phyloP scores from a whole-genome alignment of 1,140 invertebrate genomes.

The Calliphora vicina region DNA sequence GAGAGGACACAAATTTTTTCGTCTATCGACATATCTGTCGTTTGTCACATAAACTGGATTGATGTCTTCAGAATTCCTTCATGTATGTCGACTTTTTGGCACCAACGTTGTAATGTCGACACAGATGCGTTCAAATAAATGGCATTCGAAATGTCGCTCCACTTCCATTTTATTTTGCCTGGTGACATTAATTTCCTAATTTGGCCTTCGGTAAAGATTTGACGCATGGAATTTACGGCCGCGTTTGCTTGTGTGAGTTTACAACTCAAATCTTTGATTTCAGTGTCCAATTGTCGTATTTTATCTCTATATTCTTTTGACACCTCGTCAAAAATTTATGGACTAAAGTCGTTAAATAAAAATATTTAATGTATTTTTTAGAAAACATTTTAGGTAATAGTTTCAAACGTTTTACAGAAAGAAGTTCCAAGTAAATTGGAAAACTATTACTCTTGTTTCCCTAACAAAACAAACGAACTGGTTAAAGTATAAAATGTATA shows the following conservation, averaged over 20 bases:
- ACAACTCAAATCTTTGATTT: neutral
- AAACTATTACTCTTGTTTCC: too few relatives aligned
- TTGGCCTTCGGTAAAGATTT: conserved; percentile 16
- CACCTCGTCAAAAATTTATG: too few relatives aligned
- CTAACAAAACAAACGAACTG: too few relatives aligned
- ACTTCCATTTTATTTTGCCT: conserved; percentile 29
- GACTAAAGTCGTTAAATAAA: too few relatives aligned
- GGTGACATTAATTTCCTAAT: conserved; percentile 24
- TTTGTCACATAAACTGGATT: conserved; percentile 39
- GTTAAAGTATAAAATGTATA: too few relatives aligned
- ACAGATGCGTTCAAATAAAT: conserved; percentile 36
- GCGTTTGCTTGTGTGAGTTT: neutral
- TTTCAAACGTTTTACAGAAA: too few relatives aligned
- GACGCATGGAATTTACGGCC: neutral
- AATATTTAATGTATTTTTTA: too few relatives aligned
- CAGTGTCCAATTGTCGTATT: neutral
- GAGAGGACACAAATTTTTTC: conserved; percentile 41
- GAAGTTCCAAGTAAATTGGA: too few relatives aligned
- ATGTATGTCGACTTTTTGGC: conserved; percentile 37
- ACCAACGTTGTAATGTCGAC: conserved; percentile 40
- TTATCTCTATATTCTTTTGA: too few relatives aligned
- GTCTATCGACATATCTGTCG: neutral
- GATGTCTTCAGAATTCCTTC: neutral
- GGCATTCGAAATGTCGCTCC: neutral
- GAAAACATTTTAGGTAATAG: too few relatives aligned